These are phyloP conservation scores for Scaptodrosophila lebanonensis DNA, from an alignment of 1,140 invertebrate genomes.

Conservation along the genomic window DNA sequence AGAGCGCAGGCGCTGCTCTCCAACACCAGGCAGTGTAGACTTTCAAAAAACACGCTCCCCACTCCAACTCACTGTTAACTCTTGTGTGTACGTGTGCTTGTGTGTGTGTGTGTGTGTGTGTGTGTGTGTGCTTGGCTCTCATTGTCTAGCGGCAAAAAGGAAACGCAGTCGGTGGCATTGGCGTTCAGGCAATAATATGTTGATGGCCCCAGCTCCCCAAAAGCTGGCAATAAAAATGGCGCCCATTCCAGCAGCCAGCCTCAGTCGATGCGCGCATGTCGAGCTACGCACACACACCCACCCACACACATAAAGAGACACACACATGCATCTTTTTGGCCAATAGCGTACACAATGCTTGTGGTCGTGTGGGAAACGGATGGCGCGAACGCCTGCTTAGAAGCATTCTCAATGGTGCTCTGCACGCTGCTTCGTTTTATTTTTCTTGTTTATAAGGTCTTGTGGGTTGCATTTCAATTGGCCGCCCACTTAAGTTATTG, in stretches of 20 bases:
- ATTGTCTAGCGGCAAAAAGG: too few species aligned
- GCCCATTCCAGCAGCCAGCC: too few species aligned
- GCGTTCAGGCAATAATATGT: too few species aligned
- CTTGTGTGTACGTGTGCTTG: too few species aligned
- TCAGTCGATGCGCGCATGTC: slow-evolving; percentile 57
- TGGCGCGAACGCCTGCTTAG: slow-evolving; percentile 54
- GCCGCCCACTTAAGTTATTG: too few species aligned
- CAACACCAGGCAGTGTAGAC: slow-evolving; percentile 39
- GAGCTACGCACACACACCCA: too few species aligned
- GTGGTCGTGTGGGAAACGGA: slow-evolving; percentile 23
- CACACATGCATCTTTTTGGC: too few species aligned
- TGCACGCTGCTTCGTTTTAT: slow-evolving; percentile 50
- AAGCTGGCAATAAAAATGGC: too few species aligned
- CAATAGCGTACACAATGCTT: slow-evolving; percentile 69
- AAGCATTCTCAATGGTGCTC: slow-evolving; percentile 67
- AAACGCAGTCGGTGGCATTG: too few species aligned
- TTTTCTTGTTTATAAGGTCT: slow-evolving; percentile 54
- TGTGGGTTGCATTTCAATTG: too few species aligned
- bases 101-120: neutral
- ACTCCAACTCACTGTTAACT: neutral
- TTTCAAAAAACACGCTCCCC: slow-evolving; percentile 14
- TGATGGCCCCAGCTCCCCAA: too few species aligned
- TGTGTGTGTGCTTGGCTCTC: slow-evolving; percentile 5
- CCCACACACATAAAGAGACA: too few species aligned
- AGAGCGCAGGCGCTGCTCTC: slow-evolving; percentile 60